A percentile compares a stretch with the other conserved stretches of the same genome.
These are phyloP conservation scores for Cuniculus paca DNA, from an alignment of 2,797 vertebrate species.

Conservation along the genomic window DNA sequence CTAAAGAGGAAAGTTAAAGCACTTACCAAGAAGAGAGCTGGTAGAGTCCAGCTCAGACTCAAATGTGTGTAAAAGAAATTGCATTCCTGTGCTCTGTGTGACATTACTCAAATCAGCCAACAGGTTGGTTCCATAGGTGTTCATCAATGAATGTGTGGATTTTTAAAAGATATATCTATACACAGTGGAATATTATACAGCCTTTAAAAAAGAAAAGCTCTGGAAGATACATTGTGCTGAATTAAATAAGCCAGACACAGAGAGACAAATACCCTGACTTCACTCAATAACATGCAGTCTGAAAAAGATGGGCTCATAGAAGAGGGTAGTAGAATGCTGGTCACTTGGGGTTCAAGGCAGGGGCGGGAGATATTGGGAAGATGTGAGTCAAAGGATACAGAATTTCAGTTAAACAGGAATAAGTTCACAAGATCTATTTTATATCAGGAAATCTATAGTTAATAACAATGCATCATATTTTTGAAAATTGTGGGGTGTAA, in stretches of 20 bases:
- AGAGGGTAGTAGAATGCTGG: background rate
- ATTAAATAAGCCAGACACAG: background rate
- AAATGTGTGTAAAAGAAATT: background rate
- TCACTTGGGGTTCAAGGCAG: background rate
- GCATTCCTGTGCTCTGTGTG: background rate
- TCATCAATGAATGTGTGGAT: background rate
- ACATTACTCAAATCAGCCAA: background rate
- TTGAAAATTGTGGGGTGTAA: background rate
- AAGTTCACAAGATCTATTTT: background rate
- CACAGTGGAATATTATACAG: background rate
- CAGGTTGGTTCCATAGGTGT: background rate
- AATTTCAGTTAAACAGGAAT: background rate
- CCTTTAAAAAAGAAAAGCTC: background rate
- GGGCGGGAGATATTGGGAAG: background rate
- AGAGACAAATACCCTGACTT: background rate
- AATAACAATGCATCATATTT: background rate
- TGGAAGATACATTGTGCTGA: background rate
- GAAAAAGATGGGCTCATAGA: background rate
- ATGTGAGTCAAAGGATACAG: background rate
- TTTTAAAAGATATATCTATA: background rate
- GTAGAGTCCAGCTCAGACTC: background rate
- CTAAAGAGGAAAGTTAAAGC: constrained; percentile 7
- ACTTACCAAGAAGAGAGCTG: background rate
- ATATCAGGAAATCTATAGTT: background rate
- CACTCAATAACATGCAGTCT: background rate